Base-by-base conservation (phyloP, 2,888 invertebrate species). In the Parapristionchus giblindavisi region DNA sequence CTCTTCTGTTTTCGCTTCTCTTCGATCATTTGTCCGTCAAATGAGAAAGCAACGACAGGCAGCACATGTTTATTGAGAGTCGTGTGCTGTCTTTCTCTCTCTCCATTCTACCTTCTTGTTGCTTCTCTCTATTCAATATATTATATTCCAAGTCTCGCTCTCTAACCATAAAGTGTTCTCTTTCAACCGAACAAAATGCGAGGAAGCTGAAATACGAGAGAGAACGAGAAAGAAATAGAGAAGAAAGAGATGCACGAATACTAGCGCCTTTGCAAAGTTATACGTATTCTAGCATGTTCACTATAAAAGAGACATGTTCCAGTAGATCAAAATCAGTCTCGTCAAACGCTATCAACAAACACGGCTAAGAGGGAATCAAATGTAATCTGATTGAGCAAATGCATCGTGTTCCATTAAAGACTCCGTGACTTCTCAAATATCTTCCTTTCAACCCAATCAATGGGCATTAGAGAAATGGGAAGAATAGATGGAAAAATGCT, bases 11-110 rank as follows among this genome's bases (percentile, higher is more conserved):
- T 65, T 43, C 43, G 21, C 27, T 29, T 65, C 63, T 40, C 43
- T 27, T 5, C 29, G 43, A 65, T 65, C 63, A 65, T 65, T 65
- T 65, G 63, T 65, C 63, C 63, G 43, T 65, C 63, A 65, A 65
- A 43, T n/a, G n/a, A n/a, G n/a, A n/a, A n/a, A n/a, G n/a, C n/a
- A 40, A 65, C 63, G 11, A 11, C n/a, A 27, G 17, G 24, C 17
- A 40, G 24, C 63, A 40, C 29, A 52, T n/a, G 29, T 43, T 43
- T 24, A 43, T 43, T 43, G 36, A 27, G 43, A 65, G 27, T 65
- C 40, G 27, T 36, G n/a, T n/a, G n/a, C n/a, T n/a, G 36, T 32
- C 43, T 43, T 43, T 8, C 43, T 43, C 17, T 43, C 43, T 17
- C 43, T 17, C 43, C 17, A 27, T 65, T 32, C 27, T 65, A n/a